Conservation (phyloP, 64 coral and sea anemone genomes). For the Dendronephthya gigantea region DNA sequence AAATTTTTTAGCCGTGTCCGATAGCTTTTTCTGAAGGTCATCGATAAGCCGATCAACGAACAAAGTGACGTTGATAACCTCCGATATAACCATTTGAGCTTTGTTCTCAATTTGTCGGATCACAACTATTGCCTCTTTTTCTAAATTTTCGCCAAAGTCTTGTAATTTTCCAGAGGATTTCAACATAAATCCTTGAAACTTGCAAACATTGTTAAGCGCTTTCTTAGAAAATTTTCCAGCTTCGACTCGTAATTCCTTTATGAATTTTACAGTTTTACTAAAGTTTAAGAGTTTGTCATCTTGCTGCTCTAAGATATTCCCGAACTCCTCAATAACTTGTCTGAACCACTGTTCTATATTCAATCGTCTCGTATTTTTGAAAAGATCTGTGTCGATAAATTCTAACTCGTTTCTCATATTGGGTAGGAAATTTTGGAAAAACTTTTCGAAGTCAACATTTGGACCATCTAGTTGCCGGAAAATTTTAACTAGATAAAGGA, state of each 20-base stretch:
- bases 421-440: conserved; percentile 36
- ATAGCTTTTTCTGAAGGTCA: conserved; percentile 57
- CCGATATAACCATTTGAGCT: conserved; percentile 34
- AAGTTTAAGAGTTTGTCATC: conserved; percentile 51
- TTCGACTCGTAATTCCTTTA: conserved; percentile 37
- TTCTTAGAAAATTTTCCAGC: conserved; percentile 27
- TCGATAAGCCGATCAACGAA: conserved; percentile 55
- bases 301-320: conserved; percentile 25
- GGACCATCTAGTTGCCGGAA: conserved; percentile 50
- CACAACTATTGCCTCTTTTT: conserved; percentile 30
- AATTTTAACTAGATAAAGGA: conserved; percentile 34
- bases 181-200: conserved; percentile 32
- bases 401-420: not conserved
- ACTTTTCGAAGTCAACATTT: conserved; percentile 51
- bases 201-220: conserved; percentile 30
- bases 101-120: conserved; percentile 26
- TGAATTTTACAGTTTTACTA: conserved; percentile 43
- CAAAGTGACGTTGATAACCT: conserved; percentile 42
- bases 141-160: conserved; percentile 53
- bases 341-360: not conserved
- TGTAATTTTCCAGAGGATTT: conserved; percentile 39
- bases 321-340: conserved; percentile 37
- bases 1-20: conserved; percentile 37
- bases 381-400: not conserved
- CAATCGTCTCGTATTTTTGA: not conserved